These are phyloP conservation scores for Chondrilla cf. caribensis DNA, from an alignment of 37 sponge, comb jelly and placozoan genomes.

Conservation along the genomic window DNA sequence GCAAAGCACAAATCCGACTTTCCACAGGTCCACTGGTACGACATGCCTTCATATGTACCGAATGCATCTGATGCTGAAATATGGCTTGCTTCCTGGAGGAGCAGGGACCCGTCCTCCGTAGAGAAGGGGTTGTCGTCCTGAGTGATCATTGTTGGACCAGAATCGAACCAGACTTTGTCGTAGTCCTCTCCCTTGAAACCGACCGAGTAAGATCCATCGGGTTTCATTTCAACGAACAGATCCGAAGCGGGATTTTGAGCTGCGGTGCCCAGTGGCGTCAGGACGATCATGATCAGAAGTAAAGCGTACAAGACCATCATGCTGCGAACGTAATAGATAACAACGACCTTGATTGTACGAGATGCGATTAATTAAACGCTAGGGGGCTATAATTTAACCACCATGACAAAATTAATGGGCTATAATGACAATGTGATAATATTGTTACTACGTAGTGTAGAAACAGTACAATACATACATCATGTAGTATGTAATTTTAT, in stretches of 20 bases:
- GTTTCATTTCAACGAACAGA: neutral
- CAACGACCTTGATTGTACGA: too few relatives aligned
- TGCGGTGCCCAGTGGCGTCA: too few relatives aligned
- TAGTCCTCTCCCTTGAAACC: neutral
- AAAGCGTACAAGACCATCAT: too few relatives aligned
- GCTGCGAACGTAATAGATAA: too few relatives aligned
- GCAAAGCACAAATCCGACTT: neutral
- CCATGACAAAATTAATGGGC: too few relatives aligned
- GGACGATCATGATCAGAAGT: too few relatives aligned
- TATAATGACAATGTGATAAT: too few relatives aligned
- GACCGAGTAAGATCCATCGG: neutral
- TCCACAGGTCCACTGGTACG: neutral
- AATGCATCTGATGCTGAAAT: neutral
- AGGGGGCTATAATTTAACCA: too few relatives aligned
- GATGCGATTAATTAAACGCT: too few relatives aligned
- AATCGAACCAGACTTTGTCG: constrained; percentile 8
- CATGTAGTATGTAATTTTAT: too few relatives aligned
- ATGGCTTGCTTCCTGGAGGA: neutral
- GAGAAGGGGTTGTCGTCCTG: neutral
- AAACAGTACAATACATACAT: too few relatives aligned
- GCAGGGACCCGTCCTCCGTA: constrained; percentile 9
- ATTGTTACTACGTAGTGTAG: too few relatives aligned
- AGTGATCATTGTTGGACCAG: constrained; percentile 17
- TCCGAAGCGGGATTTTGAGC: neutral
- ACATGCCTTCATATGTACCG: neutral